Evolutionary conservation across 2,113 vertebrate genomes (phyloP).

Genomic region (Stigmatopora argus): DNA sequence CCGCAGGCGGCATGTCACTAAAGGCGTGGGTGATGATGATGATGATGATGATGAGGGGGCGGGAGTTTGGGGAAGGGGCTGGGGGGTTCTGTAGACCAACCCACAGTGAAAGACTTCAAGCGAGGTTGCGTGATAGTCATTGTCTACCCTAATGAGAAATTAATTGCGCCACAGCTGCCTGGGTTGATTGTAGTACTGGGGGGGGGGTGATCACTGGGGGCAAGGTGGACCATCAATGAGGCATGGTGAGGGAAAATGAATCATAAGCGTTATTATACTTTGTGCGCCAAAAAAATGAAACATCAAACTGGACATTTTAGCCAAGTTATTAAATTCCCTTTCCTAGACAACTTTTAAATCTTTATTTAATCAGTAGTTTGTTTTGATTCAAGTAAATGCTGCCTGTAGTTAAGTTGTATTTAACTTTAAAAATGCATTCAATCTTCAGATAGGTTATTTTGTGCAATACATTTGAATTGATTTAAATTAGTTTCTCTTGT

Average conservation of each 20-base stretch:
- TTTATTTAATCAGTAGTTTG: too few relatives aligned
- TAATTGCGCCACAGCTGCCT: conserved; percentile 57
- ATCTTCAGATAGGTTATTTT: too few relatives aligned
- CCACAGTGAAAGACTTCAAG: conserved; percentile 17
- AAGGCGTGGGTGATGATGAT: background rate
- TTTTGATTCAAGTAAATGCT: too few relatives aligned
- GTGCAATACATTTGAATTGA: too few relatives aligned
- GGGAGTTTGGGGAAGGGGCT: background rate
- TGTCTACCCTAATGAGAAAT: conserved; percentile 59
- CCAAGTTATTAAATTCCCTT: background rate
- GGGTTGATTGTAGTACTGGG: conserved; percentile 36
- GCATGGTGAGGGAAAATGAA: background rate
- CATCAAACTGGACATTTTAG: background rate
- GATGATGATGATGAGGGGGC: background rate
- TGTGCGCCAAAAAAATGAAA: background rate
- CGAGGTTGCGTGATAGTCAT: conserved; percentile 44
- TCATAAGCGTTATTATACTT: background rate
- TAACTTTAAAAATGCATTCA: too few relatives aligned
- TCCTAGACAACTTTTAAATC: too few relatives aligned
- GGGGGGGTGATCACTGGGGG: conserved; percentile 40
- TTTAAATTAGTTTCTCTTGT: too few relatives aligned
- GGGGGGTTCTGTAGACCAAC: background rate
- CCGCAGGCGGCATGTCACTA: conserved; percentile 28
- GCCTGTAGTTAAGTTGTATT: too few relatives aligned
- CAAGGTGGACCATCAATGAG: conserved; percentile 24